A percentile compares a stretch with the other conserved stretches of the same genome.
Evolutionary conservation across 1,140 invertebrate species (phyloP).

Genomic region (Babylonia areolata): DNA sequence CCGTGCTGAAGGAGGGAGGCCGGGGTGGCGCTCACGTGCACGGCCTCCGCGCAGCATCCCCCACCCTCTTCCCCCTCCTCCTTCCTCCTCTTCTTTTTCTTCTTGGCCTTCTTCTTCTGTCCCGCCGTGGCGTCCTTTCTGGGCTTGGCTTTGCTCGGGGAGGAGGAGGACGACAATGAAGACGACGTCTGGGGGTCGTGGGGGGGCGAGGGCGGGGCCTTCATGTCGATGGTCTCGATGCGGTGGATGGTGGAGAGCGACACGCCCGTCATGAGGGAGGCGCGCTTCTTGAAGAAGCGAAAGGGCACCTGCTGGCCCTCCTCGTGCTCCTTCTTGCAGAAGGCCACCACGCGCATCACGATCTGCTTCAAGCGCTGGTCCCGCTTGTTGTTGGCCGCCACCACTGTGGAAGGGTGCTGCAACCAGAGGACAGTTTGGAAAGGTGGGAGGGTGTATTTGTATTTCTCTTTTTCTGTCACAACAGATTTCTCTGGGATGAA

Average conservation of each 20-base stretch:
- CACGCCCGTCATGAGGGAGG: slow-evolving; percentile 36
- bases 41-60: not conserved
- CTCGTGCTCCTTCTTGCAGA: slow-evolving; percentile 42
- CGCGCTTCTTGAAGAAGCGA: slow-evolving; percentile 38
- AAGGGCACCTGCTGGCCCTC: slow-evolving; percentile 38
- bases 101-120: not conserved
- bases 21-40: not conserved
- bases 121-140: not conserved
- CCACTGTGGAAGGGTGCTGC: slow-evolving; percentile 13
- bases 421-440: too few species aligned
- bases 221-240: slow-evolving; percentile 40
- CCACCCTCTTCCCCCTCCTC: not conserved
- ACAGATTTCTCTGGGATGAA: too few species aligned
- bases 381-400: slow-evolving; percentile 35
- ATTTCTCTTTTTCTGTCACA: too few species aligned
- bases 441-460: too few species aligned
- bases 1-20: not conserved
- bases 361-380: slow-evolving; percentile 34
- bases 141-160: not conserved
- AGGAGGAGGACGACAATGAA: too few species aligned
- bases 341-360: slow-evolving; percentile 37
- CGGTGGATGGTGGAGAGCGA: slow-evolving; percentile 39
- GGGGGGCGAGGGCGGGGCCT: not conserved
- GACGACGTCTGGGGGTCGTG: not conserved
- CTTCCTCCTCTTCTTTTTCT: not conserved